Evolutionary conservation across 1,140 invertebrate genomes (phyloP).

Genomic region (Acromyrmex charruanus): DNA sequence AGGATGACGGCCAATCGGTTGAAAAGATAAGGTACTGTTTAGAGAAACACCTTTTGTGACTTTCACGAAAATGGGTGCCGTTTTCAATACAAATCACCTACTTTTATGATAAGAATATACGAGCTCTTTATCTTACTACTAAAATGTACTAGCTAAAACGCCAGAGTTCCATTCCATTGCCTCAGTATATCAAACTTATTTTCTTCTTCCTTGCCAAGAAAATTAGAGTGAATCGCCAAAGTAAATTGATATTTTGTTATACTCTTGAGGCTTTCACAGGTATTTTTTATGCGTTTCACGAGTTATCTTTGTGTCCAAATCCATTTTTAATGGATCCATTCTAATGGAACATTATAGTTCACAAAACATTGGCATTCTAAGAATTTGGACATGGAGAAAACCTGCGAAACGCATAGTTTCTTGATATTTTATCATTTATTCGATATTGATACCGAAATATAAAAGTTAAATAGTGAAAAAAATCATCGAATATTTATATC

Average conservation of each 20-base stretch:
- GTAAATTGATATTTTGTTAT: neutral
- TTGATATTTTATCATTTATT: conserved; percentile 5
- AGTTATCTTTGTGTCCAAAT: too few species aligned
- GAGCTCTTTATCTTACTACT: conserved; percentile 2
- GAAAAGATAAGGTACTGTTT: neutral
- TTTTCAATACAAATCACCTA: neutral
- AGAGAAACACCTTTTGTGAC: conserved; percentile 21
- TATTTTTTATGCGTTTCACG: too few species aligned
- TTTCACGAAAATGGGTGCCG: conserved; percentile 12
- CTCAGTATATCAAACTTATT: conserved; percentile 26
- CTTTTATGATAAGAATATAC: conserved; percentile 34
- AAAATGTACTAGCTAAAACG: neutral
- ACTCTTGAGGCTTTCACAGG: too few species aligned
- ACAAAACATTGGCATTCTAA: too few species aligned
- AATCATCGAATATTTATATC: too few species aligned
- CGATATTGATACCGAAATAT: neutral
- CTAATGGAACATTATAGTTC: too few species aligned
- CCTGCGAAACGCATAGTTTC: too few species aligned
- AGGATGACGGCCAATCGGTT: neutral
- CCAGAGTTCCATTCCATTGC: neutral
- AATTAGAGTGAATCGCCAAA: neutral
- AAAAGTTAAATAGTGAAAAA: conserved; percentile 7
- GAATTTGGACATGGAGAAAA: too few species aligned
- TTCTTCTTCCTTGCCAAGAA: neutral
- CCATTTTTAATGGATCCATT: too few species aligned